These are phyloP conservation scores for Willowsia nigromaculata DNA, from an alignment of 2,888 invertebrate species.

Conservation along the genomic window DNA sequence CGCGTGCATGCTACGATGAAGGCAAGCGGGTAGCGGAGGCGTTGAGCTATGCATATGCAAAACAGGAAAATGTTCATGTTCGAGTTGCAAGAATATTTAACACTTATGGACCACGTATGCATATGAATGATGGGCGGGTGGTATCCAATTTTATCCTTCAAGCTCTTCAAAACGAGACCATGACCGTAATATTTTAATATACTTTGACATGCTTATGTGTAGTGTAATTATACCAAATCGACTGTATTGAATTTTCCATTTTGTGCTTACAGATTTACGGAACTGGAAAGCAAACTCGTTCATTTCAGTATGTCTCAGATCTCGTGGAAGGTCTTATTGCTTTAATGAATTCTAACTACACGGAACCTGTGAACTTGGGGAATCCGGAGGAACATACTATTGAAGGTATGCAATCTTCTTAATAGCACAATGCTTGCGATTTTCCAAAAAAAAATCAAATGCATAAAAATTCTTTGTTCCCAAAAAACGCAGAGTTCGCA, in stretches of 20 bases:
- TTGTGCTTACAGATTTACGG: conserved; percentile 86
- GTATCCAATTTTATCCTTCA: conserved; percentile 99
- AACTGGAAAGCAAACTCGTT: conserved; percentile 93
- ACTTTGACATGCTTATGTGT: no score
- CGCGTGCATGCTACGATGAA: conserved; percentile 98
- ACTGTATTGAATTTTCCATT: neutral
- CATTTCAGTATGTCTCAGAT: conserved; percentile 99
- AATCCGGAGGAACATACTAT: conserved; percentile 99
- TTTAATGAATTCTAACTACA: conserved; percentile 96
- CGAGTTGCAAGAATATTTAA: conserved; percentile 99
- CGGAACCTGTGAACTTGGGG: conserved; percentile 96
- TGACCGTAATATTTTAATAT: no score
- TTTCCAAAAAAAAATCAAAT: no score
- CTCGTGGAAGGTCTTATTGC: conserved; percentile 95
- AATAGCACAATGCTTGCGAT: neutral
- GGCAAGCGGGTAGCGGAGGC: conserved; percentile 99
- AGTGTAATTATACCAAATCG: neutral
- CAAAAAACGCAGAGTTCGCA: conserved; percentile 93
- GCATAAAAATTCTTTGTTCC: no score
- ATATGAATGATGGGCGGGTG: conserved; percentile 98
- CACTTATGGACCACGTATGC: conserved; percentile 99
- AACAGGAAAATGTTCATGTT: conserved; percentile 97
- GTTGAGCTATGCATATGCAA: conserved; percentile 96
- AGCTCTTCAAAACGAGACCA: conserved; percentile 95
- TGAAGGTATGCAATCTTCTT: conserved; percentile 83